Conservation (phyloP, 2,113 vertebrate species). For the Epinephelus moara region DNA sequence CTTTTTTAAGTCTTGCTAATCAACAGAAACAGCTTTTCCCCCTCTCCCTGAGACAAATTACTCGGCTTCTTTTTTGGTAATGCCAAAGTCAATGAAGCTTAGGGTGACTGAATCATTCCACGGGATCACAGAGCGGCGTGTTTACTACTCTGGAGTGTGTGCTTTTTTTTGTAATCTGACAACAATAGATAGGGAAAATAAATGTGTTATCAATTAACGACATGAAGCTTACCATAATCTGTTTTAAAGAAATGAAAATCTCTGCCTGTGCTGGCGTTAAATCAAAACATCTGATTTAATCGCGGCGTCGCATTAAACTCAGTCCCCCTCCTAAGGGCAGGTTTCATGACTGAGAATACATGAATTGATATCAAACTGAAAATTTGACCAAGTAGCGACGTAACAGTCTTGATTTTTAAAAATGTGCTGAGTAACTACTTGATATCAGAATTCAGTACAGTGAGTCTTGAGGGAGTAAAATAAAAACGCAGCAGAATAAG, state of each 20-base stretch:
- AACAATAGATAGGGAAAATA: slow-evolving; percentile 54
- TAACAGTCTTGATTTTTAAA: slow-evolving; percentile 16
- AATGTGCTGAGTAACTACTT: slow-evolving; percentile 28
- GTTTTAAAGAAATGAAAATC: slow-evolving; percentile 20
- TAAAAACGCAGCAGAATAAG: slow-evolving; percentile 82
- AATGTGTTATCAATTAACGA: slow-evolving; percentile 54
- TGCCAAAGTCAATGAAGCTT: slow-evolving; percentile 58
- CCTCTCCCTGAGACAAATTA: slow-evolving; percentile 66
- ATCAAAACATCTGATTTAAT: slow-evolving; percentile 58
- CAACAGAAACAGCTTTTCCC: slow-evolving; percentile 66
- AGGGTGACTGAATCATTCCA: slow-evolving; percentile 45
- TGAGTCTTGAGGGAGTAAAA: slow-evolving; percentile 54
- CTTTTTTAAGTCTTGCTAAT: slow-evolving; percentile 66
- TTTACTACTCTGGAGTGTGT: slow-evolving; percentile 48
- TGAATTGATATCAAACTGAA: slow-evolving; percentile 42
- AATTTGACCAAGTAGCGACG: slow-evolving; percentile 5
- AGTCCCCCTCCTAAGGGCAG: slow-evolving; percentile 33
- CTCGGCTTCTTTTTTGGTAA: slow-evolving; percentile 51
- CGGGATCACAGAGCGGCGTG: slow-evolving; percentile 39
- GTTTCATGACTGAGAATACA: slow-evolving; percentile 50
- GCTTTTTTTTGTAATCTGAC: slow-evolving; percentile 43
- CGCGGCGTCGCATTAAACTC: slow-evolving; percentile 37
- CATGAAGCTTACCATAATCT: slow-evolving; percentile 27
- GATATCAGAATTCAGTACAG: slow-evolving; percentile 33
- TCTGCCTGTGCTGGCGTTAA: slow-evolving; percentile 19